These are phyloP conservation scores for Synanthedon myopaeformis DNA, from an alignment of 2,888 invertebrate species.

Conservation along the genomic window DNA sequence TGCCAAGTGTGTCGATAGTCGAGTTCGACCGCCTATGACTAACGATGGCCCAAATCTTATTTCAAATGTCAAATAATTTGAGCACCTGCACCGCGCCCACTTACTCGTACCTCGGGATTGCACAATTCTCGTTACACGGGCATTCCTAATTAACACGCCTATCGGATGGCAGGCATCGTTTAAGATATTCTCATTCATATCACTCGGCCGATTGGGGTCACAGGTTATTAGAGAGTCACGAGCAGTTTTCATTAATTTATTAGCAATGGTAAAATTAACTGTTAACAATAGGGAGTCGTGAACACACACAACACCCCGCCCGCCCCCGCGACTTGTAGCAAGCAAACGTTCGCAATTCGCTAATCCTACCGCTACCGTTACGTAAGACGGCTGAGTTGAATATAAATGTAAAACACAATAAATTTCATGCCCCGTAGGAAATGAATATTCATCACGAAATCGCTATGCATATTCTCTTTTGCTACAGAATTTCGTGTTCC, in stretches of 20 bases:
- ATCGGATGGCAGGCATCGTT: no score
- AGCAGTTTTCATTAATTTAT: constrained; percentile 50
- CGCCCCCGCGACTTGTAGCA: no score
- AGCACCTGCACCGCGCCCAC: constrained; percentile 44
- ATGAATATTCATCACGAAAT: constrained; percentile 72
- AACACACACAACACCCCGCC: constrained; percentile 33
- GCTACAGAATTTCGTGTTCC: constrained; percentile 57
- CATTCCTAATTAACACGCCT: neutral
- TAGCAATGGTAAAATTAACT: constrained; percentile 47
- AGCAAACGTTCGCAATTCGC: constrained; percentile 59
- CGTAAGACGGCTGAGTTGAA: constrained; percentile 69
- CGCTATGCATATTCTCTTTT: constrained; percentile 70
- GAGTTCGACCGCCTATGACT: constrained; percentile 66
- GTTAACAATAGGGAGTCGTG: constrained; percentile 48
- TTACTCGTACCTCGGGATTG: neutral
- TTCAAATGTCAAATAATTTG: constrained; percentile 70
- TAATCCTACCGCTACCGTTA: constrained; percentile 69
- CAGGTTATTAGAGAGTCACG: constrained; percentile 44
- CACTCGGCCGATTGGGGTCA: neutral
- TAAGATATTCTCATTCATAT: neutral
- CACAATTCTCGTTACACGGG: neutral
- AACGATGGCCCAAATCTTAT: constrained; percentile 68
- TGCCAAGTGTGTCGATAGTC: constrained; percentile 70
- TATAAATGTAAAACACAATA: constrained; percentile 72
- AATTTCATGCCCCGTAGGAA: constrained; percentile 72